These are phyloP conservation scores for Cistogaster globosa DNA, from an alignment of 2,888 invertebrate species.

Conservation along the genomic window DNA sequence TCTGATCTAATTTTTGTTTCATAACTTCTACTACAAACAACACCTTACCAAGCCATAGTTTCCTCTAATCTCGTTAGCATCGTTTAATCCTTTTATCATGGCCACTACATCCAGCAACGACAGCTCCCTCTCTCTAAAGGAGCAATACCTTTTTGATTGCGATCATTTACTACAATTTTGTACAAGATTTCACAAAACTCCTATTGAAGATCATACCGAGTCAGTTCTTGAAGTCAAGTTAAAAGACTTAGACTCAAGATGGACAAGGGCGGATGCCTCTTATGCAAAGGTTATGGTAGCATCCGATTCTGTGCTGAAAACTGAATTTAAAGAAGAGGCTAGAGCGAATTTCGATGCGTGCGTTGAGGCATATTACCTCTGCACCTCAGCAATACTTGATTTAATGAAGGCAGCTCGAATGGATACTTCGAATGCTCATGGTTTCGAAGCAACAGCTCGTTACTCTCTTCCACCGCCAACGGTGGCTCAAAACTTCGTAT, in stretches of 20 bases:
- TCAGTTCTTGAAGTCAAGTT: background rate
- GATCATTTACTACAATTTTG: background rate
- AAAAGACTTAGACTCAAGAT: background rate
- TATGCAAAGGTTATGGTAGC: background rate
- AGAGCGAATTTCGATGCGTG: background rate
- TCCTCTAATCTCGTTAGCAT: no score
- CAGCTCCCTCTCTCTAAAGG: background rate
- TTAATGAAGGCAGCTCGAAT: background rate
- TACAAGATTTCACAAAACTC: background rate
- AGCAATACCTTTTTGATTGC: background rate
- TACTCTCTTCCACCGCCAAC: no score
- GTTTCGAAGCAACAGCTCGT: no score
- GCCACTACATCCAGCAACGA: no score
- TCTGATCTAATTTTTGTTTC: no score
- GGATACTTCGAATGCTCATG: background rate
- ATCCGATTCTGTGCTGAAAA: background rate
- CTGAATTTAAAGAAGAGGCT: background rate
- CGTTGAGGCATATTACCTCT: background rate
- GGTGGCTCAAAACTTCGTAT: no score
- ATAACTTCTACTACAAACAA: no score
- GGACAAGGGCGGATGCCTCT: background rate
- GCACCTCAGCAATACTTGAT: background rate
- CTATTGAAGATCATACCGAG: background rate
- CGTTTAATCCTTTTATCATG: no score
- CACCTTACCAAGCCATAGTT: no score